These are phyloP conservation scores for Anastrepha obliqua DNA, from an alignment of 1,140 invertebrate species.

Conservation along the genomic window DNA sequence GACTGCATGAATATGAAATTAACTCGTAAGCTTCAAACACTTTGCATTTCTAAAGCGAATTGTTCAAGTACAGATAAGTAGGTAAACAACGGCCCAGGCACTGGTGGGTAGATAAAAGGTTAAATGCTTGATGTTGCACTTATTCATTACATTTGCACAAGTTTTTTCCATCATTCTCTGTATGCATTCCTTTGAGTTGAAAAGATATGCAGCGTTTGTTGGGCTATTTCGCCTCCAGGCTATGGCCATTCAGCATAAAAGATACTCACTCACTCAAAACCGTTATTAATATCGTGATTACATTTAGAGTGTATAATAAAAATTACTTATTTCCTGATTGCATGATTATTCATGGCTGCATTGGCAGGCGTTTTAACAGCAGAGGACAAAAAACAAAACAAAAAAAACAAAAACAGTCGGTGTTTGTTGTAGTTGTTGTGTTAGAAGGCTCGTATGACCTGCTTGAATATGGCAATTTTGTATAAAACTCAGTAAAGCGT, in stretches of 20 bases:
- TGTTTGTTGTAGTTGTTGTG: neutral
- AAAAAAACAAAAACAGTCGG: neutral
- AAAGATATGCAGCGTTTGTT: neutral
- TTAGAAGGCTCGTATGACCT: neutral
- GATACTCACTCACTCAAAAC: constrained; percentile 54
- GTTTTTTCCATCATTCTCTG: constrained; percentile 1
- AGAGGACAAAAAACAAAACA: neutral
- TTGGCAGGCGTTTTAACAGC: neutral
- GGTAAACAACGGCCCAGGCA: neutral
- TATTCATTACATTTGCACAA: constrained; percentile 46
- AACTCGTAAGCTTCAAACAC: constrained; percentile 49
- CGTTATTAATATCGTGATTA: constrained; percentile 73
- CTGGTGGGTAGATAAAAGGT: constrained; percentile 23
- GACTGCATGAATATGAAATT: constrained; percentile 45
- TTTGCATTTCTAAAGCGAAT: constrained; percentile 43
- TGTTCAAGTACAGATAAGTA: neutral
- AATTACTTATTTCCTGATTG: constrained; percentile 72
- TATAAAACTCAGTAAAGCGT: constrained; percentile 44
- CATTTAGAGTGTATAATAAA: constrained; percentile 73
- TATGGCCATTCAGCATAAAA: neutral
- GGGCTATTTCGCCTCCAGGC: neutral
- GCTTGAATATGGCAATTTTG: constrained; percentile 27
- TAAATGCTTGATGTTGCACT: constrained; percentile 38
- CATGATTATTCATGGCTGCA: constrained; percentile 70
- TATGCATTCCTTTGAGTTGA: neutral